phyloP scores from a whole-genome alignment of 1,140 invertebrate genomes.

The Drosophila orena region DNA sequence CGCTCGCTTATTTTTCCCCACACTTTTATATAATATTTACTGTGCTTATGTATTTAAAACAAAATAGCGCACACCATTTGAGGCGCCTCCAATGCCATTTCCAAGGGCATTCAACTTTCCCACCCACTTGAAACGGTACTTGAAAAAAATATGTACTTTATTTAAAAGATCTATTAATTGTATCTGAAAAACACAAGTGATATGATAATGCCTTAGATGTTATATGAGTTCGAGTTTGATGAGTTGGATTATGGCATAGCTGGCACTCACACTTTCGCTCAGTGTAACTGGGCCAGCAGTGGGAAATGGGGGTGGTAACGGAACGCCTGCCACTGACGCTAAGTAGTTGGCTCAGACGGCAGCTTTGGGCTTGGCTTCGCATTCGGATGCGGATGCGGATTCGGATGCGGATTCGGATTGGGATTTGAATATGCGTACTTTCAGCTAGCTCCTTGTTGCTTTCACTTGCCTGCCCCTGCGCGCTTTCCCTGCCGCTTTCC shows the following conservation, averaged over 20 bases:
- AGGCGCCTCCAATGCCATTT: constrained; percentile 63
- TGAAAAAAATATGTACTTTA: background rate
- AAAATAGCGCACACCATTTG: constrained; percentile 60
- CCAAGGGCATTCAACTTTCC: constrained; percentile 32
- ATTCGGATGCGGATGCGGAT: background rate
- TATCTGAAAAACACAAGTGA: no score
- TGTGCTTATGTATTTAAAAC: constrained; percentile 68
- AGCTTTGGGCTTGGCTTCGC: constrained; percentile 55
- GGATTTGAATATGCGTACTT: constrained; percentile 18
- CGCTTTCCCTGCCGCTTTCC: background rate
- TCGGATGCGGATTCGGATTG: constrained; percentile 3
- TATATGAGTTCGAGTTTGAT: no score
- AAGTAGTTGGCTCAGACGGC: constrained; percentile 71
- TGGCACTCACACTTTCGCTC: background rate
- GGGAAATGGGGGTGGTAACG: constrained; percentile 10
- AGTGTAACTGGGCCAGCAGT: constrained; percentile 12
- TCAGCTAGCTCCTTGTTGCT: constrained; percentile 49
- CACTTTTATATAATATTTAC: constrained; percentile 76
- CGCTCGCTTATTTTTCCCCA: constrained; percentile 27
- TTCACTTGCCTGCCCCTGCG: constrained; percentile 37
- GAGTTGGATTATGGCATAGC: no score
- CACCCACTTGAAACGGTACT: background rate
- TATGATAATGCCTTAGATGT: no score
- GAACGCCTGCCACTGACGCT: constrained; percentile 67
- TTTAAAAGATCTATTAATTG: background rate